Conservation (phyloP, 2,888 invertebrate genomes). For the Eumacrocentrus americanus region DNA sequence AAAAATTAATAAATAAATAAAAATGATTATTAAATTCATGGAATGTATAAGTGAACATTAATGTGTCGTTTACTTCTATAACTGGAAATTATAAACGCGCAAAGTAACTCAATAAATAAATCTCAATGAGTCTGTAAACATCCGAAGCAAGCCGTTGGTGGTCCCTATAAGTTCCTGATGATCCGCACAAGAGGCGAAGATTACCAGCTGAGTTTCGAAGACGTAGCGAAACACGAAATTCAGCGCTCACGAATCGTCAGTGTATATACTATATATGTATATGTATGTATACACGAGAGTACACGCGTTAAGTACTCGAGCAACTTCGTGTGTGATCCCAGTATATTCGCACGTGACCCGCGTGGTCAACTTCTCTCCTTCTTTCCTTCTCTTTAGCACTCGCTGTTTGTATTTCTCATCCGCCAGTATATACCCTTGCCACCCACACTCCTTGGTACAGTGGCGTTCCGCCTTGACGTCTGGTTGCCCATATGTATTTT, state of each 20-base stretch:
- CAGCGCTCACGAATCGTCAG: conserved; percentile 12
- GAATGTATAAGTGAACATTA: not conserved
- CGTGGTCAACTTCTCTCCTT: conserved; percentile 13
- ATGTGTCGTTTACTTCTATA: not conserved
- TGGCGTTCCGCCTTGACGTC: conserved; percentile 23
- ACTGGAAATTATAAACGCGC: not conserved
- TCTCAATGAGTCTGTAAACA: conserved; percentile 6
- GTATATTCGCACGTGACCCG: conserved; percentile 28
- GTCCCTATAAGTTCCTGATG: conserved; percentile 11
- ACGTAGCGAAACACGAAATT: conserved; percentile 15
- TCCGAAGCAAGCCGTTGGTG: conserved; percentile 16
- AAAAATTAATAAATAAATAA: not conserved
- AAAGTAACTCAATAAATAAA: conserved; percentile 16
- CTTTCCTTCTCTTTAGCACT: conserved; percentile 30
- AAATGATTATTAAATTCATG: not conserved
- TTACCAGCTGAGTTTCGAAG: conserved; percentile 8
- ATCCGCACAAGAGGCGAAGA: conserved; percentile 5
- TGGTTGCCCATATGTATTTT: conserved; percentile 5
- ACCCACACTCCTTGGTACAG: conserved; percentile 46
- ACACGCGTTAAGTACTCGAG: conserved; percentile 26
- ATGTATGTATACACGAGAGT: too few species aligned
- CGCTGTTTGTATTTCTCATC: conserved; percentile 58
- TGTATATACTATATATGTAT: too few species aligned
- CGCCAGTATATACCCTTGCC: conserved; percentile 48
- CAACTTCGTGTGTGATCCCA: conserved; percentile 30